Base-by-base conservation (phyloP, 2,888 invertebrate species). In the Lepidochitona cinerea region DNA sequence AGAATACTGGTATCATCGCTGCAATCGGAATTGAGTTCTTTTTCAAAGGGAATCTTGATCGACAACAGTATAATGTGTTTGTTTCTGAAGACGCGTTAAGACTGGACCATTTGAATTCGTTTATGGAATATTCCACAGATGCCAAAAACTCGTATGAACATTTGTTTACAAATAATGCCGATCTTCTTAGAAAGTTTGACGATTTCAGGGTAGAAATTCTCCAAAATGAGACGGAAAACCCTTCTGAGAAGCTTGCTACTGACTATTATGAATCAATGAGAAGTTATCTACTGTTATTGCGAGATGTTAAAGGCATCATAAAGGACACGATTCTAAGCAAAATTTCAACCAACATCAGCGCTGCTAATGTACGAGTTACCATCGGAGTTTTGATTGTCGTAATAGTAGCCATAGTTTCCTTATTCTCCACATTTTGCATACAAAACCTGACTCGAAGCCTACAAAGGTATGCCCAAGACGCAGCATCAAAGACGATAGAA, bases 401-500 rank as follows among this genome's bases (percentile, higher is more conserved):
- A 3, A 1, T 59, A 32, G 54, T 77, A 33, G 75, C 77, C 35
- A 35, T 79, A 3, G 70, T 77, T 35, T 68, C 78, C 29, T 73
- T 77, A 0, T 76, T 78, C 7, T 33, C 76, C 18, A 53, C 79
- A 41, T 69, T 77, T 32, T 69, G 53, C 9, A 29, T 80, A 29
- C 74, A 76, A 74, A 72, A 59, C 7, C 71, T 79, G 29, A 80
- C 79, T 53, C 72, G 70, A 1, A 76, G 75, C 35, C 74, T 80
- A 18, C 80, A 80, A 75, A 72, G 59, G 9, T 79, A 76, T 70
- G 79, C 80, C 0, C 37, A 37, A 23, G 77, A 79, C 37, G 79
- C 78, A 23, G 75, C 76, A n/a, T 68, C 71, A 33, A 81, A 81
- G 59, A 77, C 81, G 9, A 49, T 74, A 26, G 75, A 80, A 68